Base-by-base conservation (phyloP, 2,797 vertebrate genomes). In the Macroramphosus scolopax region DNA sequence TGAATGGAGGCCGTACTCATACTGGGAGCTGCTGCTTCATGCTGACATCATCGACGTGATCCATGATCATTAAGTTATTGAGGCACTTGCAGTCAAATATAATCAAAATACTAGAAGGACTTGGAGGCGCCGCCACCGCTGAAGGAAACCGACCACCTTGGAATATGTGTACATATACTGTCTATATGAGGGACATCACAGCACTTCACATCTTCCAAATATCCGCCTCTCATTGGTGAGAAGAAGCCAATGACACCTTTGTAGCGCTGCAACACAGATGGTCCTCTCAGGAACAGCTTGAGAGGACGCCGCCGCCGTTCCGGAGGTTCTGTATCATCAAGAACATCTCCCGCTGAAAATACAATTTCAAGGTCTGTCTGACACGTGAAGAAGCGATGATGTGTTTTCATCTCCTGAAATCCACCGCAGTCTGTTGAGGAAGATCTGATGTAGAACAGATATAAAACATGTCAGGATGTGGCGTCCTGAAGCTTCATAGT, bases 311-410 rank as follows among this genome's bases (percentile, higher is more conserved):
- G n/a, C n/a, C n/a, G n/a, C n/a, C n/a, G n/a, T n/a, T n/a, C n/a
- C n/a, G 77, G 70, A 78, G 44, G 45, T 50, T 50, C 41, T n/a
- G 20, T 34, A 42, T 71, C 62, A 77, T 75, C 73, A 70, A 53
- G 60, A 72, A 59, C 61, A 64, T 80, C 61, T 69, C 68, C 58
- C 39, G 34, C 52, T 69, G 75, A 57, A 81, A 80, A 78, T 53
- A 65, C 66, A 81, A 85, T 85, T 84, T 83, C 79, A 81, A 74
- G 77, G 77, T 82, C 77, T 81, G 51, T 79, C 81, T 81, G 76
- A 58, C 47, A 44, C 42, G 54, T 63, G 47, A 54, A 63, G 63
- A 72, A 9, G 42, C 68, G 75, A 69, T 53, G 51, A 47, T 44
- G 68, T 61, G 22, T 76, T 63, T 25, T 55, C 38, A 63, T 72